phyloP scores from a whole-genome alignment of 2,113 vertebrate species.

The Condylura cristata region DNA sequence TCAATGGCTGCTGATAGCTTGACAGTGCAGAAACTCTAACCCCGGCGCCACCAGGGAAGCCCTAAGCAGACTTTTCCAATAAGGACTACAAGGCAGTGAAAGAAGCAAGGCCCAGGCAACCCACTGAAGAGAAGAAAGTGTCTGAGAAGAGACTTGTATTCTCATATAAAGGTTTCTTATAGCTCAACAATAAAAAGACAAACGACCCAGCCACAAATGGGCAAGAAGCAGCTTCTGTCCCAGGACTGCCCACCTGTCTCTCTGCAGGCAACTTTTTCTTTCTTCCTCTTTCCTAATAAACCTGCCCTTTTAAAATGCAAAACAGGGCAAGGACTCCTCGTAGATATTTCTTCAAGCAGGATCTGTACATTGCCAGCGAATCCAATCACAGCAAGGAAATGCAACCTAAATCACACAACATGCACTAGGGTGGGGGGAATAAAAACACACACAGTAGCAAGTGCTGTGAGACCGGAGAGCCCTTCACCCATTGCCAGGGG shows the following conservation, averaged over 20 bases:
- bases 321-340: neutral
- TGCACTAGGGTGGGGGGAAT: neutral
- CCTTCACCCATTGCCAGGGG: neutral
- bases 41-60: too few species aligned
- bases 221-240: neutral
- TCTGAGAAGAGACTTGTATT: neutral
- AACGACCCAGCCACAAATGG: neutral
- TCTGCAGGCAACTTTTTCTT: too few species aligned
- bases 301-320: too few species aligned
- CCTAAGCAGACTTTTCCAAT: neutral
- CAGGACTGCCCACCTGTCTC: too few species aligned
- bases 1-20: too few species aligned
- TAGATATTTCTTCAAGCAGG: conserved; percentile 9
- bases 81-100: neutral
- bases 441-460: neutral
- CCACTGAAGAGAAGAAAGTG: neutral
- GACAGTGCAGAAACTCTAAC: too few species aligned
- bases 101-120: neutral
- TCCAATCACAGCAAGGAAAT: neutral
- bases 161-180: neutral
- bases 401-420: neutral
- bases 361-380: neutral
- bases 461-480: neutral
- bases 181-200: neutral
- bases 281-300: too few species aligned